Conservation (phyloP, 2,113 vertebrate species). For the Odobenus rosmarus region DNA sequence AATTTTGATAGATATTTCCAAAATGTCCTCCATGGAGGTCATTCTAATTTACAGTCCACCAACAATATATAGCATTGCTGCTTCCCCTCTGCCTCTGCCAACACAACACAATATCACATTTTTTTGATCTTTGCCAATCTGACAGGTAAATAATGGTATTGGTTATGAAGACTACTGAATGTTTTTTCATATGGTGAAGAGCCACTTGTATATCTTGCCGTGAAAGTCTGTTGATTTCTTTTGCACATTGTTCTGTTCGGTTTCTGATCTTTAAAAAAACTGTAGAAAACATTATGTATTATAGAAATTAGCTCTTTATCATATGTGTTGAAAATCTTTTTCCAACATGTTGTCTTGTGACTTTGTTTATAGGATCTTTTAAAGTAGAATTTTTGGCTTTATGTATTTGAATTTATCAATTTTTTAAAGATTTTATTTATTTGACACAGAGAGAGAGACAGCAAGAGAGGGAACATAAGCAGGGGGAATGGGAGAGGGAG, state of each 20-base stretch:
- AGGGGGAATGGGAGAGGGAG: no score
- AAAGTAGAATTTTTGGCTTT: conserved; percentile 26
- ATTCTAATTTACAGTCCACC: conserved; percentile 22
- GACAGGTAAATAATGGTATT: neutral
- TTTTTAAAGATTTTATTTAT: no score
- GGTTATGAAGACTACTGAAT: neutral
- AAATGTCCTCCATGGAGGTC: neutral
- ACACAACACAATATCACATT: neutral
- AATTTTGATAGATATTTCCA: conserved; percentile 21
- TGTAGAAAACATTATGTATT: neutral
- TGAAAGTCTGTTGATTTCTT: conserved; percentile 18
- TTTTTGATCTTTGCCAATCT: neutral
- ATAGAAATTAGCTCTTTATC: conserved; percentile 24
- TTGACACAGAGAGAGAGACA: no score
- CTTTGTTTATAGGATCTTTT: conserved; percentile 26
- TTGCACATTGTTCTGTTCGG: neutral
- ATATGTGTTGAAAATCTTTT: conserved; percentile 6
- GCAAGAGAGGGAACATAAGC: no score
- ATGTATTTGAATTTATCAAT: neutral
- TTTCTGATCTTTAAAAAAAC: conserved; percentile 21
- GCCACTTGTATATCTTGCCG: neutral
- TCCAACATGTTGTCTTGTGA: neutral
- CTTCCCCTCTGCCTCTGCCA: neutral
- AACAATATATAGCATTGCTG: neutral
- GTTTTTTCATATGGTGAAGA: neutral